Conservation (phyloP, 2,888 invertebrate genomes). For the Nowickia ferox region DNA sequence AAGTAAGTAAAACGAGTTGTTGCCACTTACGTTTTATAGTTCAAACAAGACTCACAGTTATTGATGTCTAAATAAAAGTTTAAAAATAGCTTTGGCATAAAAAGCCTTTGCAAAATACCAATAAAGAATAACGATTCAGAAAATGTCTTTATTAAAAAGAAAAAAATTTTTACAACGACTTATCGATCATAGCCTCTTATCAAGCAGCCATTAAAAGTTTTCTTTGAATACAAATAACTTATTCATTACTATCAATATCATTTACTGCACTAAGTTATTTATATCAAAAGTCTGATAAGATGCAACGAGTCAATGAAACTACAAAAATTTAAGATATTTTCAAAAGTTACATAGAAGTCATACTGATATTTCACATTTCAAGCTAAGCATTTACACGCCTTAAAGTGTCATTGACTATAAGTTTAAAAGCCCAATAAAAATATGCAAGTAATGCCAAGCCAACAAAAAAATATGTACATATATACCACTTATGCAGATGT, state of each 20-base stretch:
- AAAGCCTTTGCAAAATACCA: too few relatives aligned
- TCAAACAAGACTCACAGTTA: too few relatives aligned
- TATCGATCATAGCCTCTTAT: background rate
- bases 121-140: too few relatives aligned
- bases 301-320: background rate
- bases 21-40: too few relatives aligned
- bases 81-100: too few relatives aligned
- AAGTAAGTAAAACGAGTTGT: too few relatives aligned
- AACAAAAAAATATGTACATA: slow-evolving; percentile 14
- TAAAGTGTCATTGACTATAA: slow-evolving; percentile 42
- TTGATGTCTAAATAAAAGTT: too few relatives aligned
- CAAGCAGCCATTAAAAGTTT: slow-evolving; percentile 10
- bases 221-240: background rate
- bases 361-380: background rate
- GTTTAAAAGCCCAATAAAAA: slow-evolving; percentile 2
- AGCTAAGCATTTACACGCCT: slow-evolving; percentile 36
- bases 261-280: slow-evolving; percentile 10
- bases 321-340: background rate
- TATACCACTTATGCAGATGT: slow-evolving; percentile 15
- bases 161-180: too few relatives aligned
- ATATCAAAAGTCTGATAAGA: background rate
- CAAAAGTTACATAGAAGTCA: background rate
- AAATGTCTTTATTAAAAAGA: too few relatives aligned
- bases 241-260: background rate
- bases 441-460: slow-evolving; percentile 4